These are phyloP conservation scores for Notolepis coatsorum DNA, from an alignment of 2,797 vertebrate species.

Conservation along the genomic window DNA sequence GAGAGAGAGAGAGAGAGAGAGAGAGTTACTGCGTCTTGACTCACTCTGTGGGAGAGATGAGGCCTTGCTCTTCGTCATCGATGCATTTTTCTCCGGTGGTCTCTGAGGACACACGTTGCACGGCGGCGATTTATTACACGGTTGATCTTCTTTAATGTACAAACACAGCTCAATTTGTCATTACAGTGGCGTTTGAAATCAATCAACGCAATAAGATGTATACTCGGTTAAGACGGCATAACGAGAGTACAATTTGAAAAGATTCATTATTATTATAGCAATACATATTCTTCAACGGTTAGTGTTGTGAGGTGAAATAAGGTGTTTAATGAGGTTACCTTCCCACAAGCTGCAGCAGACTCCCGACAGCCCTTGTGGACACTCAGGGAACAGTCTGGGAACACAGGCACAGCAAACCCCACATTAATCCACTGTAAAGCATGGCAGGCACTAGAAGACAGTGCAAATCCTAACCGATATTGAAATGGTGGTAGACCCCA, in stretches of 20 bases:
- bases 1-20: not conserved
- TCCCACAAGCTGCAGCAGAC: constrained; percentile 80
- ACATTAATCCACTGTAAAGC: too few species aligned
- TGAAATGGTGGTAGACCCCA: too few species aligned
- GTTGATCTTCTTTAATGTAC: constrained; percentile 5
- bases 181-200: not conserved
- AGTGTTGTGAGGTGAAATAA: constrained; percentile 4
- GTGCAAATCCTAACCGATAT: too few species aligned
- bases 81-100: constrained; percentile 83
- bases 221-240: too few species aligned
- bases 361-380: constrained; percentile 90
- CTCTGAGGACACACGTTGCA: constrained; percentile 82
- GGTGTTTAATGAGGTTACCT: constrained; percentile 75
- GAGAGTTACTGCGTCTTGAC: constrained; percentile 41
- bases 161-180: constrained; percentile 10
- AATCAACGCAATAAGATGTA: not conserved
- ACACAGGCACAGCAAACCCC: constrained; percentile 52
- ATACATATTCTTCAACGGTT: not conserved
- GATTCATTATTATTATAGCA: not conserved
- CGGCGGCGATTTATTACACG: constrained; percentile 24
- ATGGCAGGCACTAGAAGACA: too few species aligned
- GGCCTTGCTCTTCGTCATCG: constrained; percentile 76
- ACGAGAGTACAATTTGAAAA: constrained; percentile 5
- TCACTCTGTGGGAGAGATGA: constrained; percentile 78
- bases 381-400: constrained; percentile 85